Conservation (phyloP, 2,113 vertebrate species). For the Promerops cafer region DNA sequence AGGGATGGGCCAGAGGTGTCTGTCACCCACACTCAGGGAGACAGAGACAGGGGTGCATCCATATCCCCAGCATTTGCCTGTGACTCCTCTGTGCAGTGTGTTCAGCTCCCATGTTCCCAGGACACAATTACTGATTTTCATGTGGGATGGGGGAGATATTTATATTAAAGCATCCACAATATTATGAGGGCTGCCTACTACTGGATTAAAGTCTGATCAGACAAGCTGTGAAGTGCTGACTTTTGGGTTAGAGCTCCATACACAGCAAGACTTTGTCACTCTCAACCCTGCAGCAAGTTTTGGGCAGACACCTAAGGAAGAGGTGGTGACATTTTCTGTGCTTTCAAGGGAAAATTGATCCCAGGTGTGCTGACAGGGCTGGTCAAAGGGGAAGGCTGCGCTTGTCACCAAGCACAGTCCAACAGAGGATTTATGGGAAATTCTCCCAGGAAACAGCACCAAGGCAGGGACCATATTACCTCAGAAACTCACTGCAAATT, state of each 20-base stretch:
- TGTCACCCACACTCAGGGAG: background rate
- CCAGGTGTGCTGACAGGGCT: background rate
- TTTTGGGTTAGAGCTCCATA: background rate
- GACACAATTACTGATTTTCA: background rate
- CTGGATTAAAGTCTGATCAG: background rate
- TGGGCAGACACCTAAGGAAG: background rate
- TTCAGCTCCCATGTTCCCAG: background rate
- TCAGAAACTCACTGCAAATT: background rate
- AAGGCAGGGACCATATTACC: background rate
- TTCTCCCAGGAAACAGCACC: background rate
- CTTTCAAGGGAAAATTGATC: background rate
- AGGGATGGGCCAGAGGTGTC: background rate
- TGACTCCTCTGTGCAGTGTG: background rate
- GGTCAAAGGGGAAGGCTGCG: background rate
- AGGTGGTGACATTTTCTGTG: background rate
- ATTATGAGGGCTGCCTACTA: background rate
- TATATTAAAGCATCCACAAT: background rate
- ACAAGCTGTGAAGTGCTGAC: accelerated
- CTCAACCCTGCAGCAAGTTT: background rate
- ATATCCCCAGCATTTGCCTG: background rate
- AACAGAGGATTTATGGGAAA: background rate
- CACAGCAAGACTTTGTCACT: background rate
- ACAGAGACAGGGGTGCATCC: background rate
- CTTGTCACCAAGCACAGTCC: accelerated
- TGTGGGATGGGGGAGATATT: accelerated